These are phyloP conservation scores for Avahi laniger DNA, from an alignment of 2,797 vertebrate species.

Conservation along the genomic window DNA sequence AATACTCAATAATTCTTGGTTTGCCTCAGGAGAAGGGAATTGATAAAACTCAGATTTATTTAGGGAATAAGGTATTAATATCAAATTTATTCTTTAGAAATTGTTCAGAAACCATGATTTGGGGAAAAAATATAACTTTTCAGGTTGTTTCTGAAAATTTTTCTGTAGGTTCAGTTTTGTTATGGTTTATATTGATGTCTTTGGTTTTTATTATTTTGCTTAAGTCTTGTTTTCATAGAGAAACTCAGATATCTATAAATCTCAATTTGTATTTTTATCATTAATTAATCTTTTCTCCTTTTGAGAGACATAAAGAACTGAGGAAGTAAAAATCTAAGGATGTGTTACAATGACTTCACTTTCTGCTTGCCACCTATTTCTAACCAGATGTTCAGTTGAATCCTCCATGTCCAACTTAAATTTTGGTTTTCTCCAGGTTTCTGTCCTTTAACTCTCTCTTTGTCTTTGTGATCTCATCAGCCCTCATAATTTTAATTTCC, in stretches of 20 bases:
- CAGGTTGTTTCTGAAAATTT: conserved; percentile 3
- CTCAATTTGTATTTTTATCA: conserved; percentile 34
- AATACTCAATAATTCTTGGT: neutral
- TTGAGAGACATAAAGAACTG: conserved; percentile 3
- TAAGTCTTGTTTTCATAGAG: conserved; percentile 13
- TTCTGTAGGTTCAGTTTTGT: neutral
- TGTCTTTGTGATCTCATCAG: neutral
- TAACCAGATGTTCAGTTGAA: neutral
- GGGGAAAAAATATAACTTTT: neutral
- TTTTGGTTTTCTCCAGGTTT: neutral
- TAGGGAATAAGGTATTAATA: conserved; percentile 31
- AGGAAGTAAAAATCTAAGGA: neutral
- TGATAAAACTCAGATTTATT: conserved; percentile 13
- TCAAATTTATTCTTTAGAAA: conserved; percentile 48
- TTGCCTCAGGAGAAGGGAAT: conserved; percentile 43
- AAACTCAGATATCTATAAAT: neutral
- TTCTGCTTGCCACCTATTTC: neutral
- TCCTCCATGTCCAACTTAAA: neutral
- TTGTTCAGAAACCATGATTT: conserved; percentile 7
- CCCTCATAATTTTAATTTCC: conserved; percentile 1
- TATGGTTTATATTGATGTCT: neutral
- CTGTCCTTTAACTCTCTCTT: neutral
- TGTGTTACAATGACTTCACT: neutral
- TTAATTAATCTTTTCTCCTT: conserved; percentile 13
- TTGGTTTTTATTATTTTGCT: conserved; percentile 29